These are phyloP conservation scores for Drosophila malerkotliana DNA, from an alignment of 1,140 invertebrate genomes.

Conservation along the genomic window DNA sequence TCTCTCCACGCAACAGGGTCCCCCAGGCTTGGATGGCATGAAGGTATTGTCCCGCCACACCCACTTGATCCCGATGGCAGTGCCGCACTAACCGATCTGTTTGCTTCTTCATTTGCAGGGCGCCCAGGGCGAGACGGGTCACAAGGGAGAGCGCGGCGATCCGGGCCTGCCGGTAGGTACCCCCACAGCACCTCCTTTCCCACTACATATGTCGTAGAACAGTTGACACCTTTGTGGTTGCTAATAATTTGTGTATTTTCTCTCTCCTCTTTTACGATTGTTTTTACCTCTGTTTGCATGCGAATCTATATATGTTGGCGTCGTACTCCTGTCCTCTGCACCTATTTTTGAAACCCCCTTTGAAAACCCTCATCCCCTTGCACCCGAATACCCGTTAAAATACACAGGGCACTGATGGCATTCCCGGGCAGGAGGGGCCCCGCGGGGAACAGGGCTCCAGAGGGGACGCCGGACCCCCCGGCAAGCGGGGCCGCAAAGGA, in stretches of 20 bases:
- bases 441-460: constrained; percentile 93
- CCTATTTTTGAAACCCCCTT: constrained; percentile 30
- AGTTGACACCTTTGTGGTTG: constrained; percentile 53
- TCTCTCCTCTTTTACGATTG: constrained; percentile 42
- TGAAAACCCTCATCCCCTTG: constrained; percentile 2
- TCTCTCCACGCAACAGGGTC: constrained; percentile 85
- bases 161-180: constrained; percentile 94
- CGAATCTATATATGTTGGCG: constrained; percentile 56
- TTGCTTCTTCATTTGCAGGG: constrained; percentile 86
- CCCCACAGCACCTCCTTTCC: constrained; percentile 6
- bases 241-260: constrained; percentile 74
- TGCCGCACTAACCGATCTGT: constrained; percentile 28
- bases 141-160: constrained; percentile 95
- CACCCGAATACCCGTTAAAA: constrained; percentile 43
- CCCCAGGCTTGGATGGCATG: constrained; percentile 89
- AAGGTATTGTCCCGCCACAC: constrained; percentile 85
- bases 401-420: constrained; percentile 93
- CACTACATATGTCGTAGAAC: constrained; percentile 10
- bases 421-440: constrained; percentile 94
- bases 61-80: constrained; percentile 4
- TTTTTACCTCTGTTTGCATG: constrained; percentile 67
- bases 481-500: constrained; percentile 95
- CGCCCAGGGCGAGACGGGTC: constrained; percentile 94
- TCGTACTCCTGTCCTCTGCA: constrained; percentile 44
- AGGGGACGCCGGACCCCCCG: constrained; percentile 92